These are phyloP conservation scores for Orchesella cincta DNA, from an alignment of 1,140 invertebrate species.

Conservation along the genomic window DNA sequence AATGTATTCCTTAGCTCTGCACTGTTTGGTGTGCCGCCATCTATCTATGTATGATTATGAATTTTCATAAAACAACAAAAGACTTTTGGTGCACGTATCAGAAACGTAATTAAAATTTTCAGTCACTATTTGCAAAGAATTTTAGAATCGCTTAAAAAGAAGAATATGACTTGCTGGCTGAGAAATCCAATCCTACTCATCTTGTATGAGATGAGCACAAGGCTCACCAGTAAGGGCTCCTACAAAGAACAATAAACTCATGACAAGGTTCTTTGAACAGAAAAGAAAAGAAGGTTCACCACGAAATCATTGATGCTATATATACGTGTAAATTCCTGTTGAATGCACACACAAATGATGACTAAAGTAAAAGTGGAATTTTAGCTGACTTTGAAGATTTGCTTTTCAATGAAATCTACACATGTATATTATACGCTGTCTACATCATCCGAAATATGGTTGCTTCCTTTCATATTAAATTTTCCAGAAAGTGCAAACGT, in stretches of 20 bases:
- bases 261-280: conserved; percentile 12
- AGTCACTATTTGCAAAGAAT: too few relatives aligned
- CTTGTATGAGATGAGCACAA: too few relatives aligned
- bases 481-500: conserved; percentile 10
- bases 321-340: neutral
- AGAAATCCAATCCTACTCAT: too few relatives aligned
- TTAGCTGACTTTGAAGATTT: conserved; percentile 18
- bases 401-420: neutral
- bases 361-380: conserved; percentile 4
- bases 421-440: neutral
- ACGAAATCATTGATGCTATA: neutral
- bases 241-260: neutral
- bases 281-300: conserved; percentile 11
- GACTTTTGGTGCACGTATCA: too few relatives aligned
- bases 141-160: too few relatives aligned
- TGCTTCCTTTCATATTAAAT: conserved; percentile 3
- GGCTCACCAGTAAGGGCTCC: neutral
- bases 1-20: too few relatives aligned
- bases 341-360: conserved; percentile 1
- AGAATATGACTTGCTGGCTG: too few relatives aligned
- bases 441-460: neutral
- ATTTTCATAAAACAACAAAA: too few relatives aligned
- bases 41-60: too few relatives aligned
- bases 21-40: too few relatives aligned
- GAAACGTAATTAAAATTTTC: too few relatives aligned